Evolutionary conservation across 53 echinoderm and acorn worm genomes (phyloP).

Genomic region (Mesocentrotus franciscanus): DNA sequence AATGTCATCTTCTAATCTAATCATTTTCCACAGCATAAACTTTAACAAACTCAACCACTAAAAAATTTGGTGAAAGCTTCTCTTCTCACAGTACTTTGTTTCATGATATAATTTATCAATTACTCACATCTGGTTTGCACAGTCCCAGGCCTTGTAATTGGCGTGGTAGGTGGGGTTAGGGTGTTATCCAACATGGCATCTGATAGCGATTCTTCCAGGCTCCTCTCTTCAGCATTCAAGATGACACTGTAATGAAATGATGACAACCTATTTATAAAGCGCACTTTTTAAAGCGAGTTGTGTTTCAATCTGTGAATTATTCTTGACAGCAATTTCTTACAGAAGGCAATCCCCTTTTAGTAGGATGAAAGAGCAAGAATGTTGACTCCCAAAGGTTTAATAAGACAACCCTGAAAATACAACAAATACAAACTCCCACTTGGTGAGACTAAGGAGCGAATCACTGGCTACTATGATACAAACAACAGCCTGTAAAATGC

Average conservation of each 20-base stretch:
- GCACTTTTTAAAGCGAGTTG: not conserved
- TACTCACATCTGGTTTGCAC: conserved; percentile 31
- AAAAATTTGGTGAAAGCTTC: not conserved
- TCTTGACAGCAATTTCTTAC: too few relatives aligned
- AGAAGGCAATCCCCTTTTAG: too few relatives aligned
- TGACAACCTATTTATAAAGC: not conserved
- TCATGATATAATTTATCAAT: not conserved
- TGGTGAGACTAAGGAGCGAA: too few relatives aligned
- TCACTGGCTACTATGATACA: too few relatives aligned
- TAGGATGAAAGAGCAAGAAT: too few relatives aligned
- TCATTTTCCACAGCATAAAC: not conserved
- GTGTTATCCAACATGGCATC: conserved; percentile 95
- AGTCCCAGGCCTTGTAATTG: conserved; percentile 50
- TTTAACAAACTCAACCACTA: not conserved
- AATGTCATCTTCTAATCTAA: not conserved
- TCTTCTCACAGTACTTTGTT: not conserved
- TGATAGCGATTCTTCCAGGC: conserved; percentile 85
- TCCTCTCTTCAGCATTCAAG: conserved; percentile 87
- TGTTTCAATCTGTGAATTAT: too few relatives aligned
- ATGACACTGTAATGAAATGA: conserved; percentile 71
- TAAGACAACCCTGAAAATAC: too few relatives aligned
- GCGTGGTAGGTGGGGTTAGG: conserved; percentile 41
- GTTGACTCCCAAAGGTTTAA: too few relatives aligned
- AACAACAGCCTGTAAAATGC: too few relatives aligned
- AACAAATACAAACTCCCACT: too few relatives aligned